Conservation (phyloP, 1,140 invertebrate species). For the Bombus superbus region DNA sequence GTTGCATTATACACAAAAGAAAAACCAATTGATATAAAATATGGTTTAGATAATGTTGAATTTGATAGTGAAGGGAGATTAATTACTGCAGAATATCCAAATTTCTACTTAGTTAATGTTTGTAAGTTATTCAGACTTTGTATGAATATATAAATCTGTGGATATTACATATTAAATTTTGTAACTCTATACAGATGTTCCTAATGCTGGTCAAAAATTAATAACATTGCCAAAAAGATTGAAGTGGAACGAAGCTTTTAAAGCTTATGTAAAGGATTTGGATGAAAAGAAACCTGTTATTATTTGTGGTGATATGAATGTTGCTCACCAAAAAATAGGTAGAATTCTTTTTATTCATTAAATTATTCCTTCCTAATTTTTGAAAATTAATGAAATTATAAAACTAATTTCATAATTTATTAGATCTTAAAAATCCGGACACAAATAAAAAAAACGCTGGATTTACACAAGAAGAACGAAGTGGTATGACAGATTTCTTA, state of each 20-base stretch:
- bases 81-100: slow-evolving; percentile 97
- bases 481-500: slow-evolving; percentile 94
- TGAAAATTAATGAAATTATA: not conserved
- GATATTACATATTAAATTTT: slow-evolving; percentile 39
- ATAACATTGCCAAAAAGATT: slow-evolving; percentile 94
- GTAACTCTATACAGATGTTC: slow-evolving; percentile 85
- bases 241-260: slow-evolving; percentile 95
- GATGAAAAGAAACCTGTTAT: slow-evolving; percentile 97
- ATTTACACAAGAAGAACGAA: slow-evolving; percentile 96
- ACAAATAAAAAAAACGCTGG: slow-evolving; percentile 96
- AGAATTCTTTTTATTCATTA: slow-evolving; percentile 37
- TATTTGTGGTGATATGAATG: slow-evolving; percentile 98
- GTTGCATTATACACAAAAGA: slow-evolving; percentile 94
- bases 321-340: slow-evolving; percentile 97
- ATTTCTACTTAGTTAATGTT: slow-evolving; percentile 94
- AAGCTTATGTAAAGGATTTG: slow-evolving; percentile 89
- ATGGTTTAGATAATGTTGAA: slow-evolving; percentile 90
- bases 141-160: not conserved
- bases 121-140: slow-evolving; percentile 79
- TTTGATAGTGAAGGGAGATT: slow-evolving; percentile 94
- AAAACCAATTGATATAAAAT: slow-evolving; percentile 92
- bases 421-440: slow-evolving; percentile 97
- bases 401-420: slow-evolving; percentile 57
- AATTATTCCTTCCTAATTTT: not conserved
- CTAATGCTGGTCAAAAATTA: slow-evolving; percentile 91